Evolutionary conservation across 2,888 invertebrate species (phyloP), one percentile per base, ranked within the genome.

Genomic region (Altica lythri): DNA sequence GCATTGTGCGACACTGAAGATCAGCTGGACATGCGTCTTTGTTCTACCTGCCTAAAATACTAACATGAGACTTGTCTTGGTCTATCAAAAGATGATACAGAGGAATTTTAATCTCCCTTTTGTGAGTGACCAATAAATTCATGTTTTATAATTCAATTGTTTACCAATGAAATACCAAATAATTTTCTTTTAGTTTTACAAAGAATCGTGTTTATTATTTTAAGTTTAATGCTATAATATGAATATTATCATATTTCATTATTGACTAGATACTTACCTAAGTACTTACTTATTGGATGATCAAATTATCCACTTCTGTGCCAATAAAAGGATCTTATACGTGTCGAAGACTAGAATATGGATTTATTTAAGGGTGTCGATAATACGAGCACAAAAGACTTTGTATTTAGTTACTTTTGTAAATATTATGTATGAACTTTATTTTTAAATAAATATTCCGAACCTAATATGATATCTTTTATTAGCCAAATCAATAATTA

Each of bases 1-100:
- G 13, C 32, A 12, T 32, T 32, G 13, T 32, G 32, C 32, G 32
- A 12, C 13, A 32, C 32, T 32, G 32, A 12, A 13, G 32, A 32
- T 32, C 32, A 32, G 13, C 13, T 32, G 8, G 32, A 32, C 32
- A 32, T 32, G 32, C 32, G 32, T 13, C 10, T 32, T 32, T 32
- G 10, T 32, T 12, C 10, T 32, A 5, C 22, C 22, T 19, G n/a
- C 27, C 27, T 27, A n/a, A 2, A 27, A 27, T n/a, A 27, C 2
- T 27, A 27, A 2, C 27, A 27, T 27, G 27, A 27, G 27, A n/a
- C 6, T 27, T 27, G 27, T n/a, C 27, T 27, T n/a, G 27, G n/a
- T n/a, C 9, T 27, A 27, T n/a, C 27, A 8, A n/a, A 27, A 9
- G n/a, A 27, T 27, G 27, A 27, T 27, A 27, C 27, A 4, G n/a